Percentiles rank a stretch among this genome's conserved stretches.
phyloP scores from a whole-genome alignment of 2,888 invertebrate species.

The Euplexia lucipara region DNA sequence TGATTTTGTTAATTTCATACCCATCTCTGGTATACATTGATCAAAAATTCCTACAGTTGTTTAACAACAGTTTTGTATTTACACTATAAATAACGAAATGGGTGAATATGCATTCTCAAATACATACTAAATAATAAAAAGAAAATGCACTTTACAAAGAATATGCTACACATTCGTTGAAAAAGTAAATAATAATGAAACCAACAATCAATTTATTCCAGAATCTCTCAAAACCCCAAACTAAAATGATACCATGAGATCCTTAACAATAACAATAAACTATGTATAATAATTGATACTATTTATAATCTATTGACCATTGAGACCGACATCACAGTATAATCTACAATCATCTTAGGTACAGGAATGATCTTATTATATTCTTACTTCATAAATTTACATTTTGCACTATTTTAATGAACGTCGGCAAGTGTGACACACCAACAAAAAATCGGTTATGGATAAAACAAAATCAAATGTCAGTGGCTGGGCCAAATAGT shows the following conservation, averaged over 20 bases:
- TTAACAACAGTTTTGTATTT: slow-evolving; percentile 74
- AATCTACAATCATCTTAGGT: slow-evolving; percentile 90
- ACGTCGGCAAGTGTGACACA: slow-evolving; percentile 72
- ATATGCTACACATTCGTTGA: slow-evolving; percentile 67
- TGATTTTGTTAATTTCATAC: slow-evolving; percentile 62
- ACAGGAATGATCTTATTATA: slow-evolving; percentile 89
- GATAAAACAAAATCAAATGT: slow-evolving; percentile 29
- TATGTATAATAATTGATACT: slow-evolving; percentile 89
- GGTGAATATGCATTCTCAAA: slow-evolving; percentile 56
- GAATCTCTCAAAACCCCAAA: slow-evolving; percentile 84
- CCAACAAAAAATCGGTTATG: slow-evolving; percentile 34
- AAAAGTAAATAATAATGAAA: slow-evolving; percentile 77
- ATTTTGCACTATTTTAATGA: slow-evolving; percentile 85
- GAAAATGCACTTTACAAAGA: slow-evolving; percentile 60
- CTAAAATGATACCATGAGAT: slow-evolving; percentile 89
- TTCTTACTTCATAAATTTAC: slow-evolving; percentile 81
- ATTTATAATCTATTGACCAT: slow-evolving; percentile 88
- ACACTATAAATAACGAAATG: slow-evolving; percentile 64
- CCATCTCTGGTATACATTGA: slow-evolving; percentile 63
- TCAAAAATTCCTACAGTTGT: slow-evolving; percentile 74
- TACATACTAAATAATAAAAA: slow-evolving; percentile 59
- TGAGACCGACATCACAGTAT: slow-evolving; percentile 91
- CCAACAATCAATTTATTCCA: slow-evolving; percentile 84
- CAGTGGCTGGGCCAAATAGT: slow-evolving; percentile 25
- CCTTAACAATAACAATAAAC: slow-evolving; percentile 90